Evolutionary conservation across 2,888 invertebrate species (phyloP).

Genomic region (Sussaba pulchella): DNA sequence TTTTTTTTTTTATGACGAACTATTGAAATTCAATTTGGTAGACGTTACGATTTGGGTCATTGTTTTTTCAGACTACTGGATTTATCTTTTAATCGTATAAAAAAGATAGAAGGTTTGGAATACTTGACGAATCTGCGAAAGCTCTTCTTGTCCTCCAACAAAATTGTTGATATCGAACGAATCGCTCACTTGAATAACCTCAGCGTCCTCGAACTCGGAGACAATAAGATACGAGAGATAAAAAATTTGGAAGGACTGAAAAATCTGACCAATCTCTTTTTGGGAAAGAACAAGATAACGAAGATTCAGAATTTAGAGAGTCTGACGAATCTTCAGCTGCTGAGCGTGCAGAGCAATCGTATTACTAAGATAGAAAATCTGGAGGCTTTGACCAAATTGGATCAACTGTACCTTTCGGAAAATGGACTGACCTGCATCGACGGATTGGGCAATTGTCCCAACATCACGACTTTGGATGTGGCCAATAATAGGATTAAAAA

Average conservation of each 20-base stretch:
- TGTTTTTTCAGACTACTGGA: conserved; percentile 91
- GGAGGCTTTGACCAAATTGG: conserved; percentile 89
- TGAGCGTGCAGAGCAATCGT: conserved; percentile 97
- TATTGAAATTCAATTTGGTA: not conserved
- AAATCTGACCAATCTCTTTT: conserved; percentile 91
- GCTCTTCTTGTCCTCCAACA: conserved; percentile 95
- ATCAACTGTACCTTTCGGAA: conserved; percentile 96
- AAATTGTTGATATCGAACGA: conserved; percentile 94
- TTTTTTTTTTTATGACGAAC: not conserved
- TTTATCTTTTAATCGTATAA: conserved; percentile 97
- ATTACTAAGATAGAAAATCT: conserved; percentile 95
- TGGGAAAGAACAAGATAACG: conserved; percentile 98
- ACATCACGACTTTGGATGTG: conserved; percentile 94
- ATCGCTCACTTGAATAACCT: conserved; percentile 92
- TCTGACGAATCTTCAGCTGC: conserved; percentile 90
- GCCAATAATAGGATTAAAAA: conserved; percentile 93
- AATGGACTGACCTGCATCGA: conserved; percentile 94
- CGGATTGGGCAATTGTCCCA: conserved; percentile 89
- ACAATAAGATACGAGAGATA: conserved; percentile 96
- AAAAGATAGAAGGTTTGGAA: conserved; percentile 93
- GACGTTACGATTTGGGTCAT: not conserved
- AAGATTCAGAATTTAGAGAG: conserved; percentile 93
- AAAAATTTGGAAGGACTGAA: conserved; percentile 93
- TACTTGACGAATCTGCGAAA: conserved; percentile 91
- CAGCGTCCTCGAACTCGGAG: conserved; percentile 96